Evolutionary conservation across 1,140 invertebrate genomes (phyloP), one percentile per base, ranked within the genome.

Genomic region (Lycorma delicatula): DNA sequence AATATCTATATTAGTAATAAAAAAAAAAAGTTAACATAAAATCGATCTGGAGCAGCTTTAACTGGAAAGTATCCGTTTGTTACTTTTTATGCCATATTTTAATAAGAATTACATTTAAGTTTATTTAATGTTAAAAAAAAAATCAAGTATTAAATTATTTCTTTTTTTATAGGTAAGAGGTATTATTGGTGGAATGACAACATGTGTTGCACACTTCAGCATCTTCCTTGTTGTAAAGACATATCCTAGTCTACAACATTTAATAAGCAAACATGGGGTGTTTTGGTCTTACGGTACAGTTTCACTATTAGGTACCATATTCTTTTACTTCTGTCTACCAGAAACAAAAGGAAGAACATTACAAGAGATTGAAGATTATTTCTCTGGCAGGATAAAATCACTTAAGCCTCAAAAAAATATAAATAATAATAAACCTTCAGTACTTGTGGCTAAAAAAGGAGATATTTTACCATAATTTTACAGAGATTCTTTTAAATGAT

Each of bases 341-440:
- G 89, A 92, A 71, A 92, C 88, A 1, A 90, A 88, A 69, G 84
- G 82, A 7, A 80, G 81, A 64, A 80, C 78, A 1, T 70, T 91
- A 9, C 86, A 89, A 69, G 87, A 91, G 67, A 89, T 91, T 23
- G 82, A 85, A 68, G 82, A 83, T 63, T 82, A 81, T 58, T 85
- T 82, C 62, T 79, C 78, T 3, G 79, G 79, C 1, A 72, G 77
- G 28, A 74, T 64, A n/a, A 65, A 70, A 48, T 65, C 64, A 2
- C 64, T 79, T 9, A 58, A 51, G 5, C 31, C 26, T 12, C 25
- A 50, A 9, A 60, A 59, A 28, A n/a, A 27, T 13, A 28, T 27
- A 5, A 54, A 60, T 26, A 58, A 54, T 27, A 57, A 60, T 28
- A 47, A 55, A 18, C 60, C 60, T 23, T 25, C 54, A 16, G 41